A percentile compares a stretch with the other conserved stretches of the same genome.
phyloP scores from a whole-genome alignment of 2,888 invertebrate species.

The Xylophagus ater region DNA sequence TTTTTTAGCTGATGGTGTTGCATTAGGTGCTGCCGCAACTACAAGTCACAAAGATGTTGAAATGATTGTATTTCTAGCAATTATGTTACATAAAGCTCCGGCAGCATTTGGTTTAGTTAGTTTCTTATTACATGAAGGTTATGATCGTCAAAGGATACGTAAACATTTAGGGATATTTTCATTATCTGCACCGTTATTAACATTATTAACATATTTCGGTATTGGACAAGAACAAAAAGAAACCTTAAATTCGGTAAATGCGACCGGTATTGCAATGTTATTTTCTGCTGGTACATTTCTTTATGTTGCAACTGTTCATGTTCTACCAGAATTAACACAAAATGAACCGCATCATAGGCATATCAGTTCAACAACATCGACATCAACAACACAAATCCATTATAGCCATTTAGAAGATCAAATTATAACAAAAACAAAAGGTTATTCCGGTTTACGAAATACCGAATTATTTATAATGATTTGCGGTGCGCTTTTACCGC shows the following conservation, averaged over 20 bases:
- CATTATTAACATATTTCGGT: slow-evolving; percentile 84
- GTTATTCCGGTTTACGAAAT: slow-evolving; percentile 49
- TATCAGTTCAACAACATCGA: slow-evolving; percentile 15
- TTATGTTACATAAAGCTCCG: slow-evolving; percentile 98
- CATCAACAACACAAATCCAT: slow-evolving; percentile 25
- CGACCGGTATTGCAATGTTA: slow-evolving; percentile 93
- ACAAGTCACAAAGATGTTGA: slow-evolving; percentile 94
- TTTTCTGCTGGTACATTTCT: slow-evolving; percentile 98
- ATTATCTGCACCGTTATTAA: slow-evolving; percentile 78
- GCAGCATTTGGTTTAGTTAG: slow-evolving; percentile 97
- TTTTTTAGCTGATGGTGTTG: slow-evolving; percentile 81
- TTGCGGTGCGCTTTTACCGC: slow-evolving; percentile 76
- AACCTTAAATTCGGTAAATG: slow-evolving; percentile 76
- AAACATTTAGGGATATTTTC: slow-evolving; percentile 88
- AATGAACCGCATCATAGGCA: slow-evolving; percentile 39
- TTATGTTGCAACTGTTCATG: slow-evolving; percentile 97
- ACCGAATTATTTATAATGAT: slow-evolving; percentile 75
- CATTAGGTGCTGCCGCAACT: slow-evolving; percentile 94
- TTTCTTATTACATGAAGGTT: slow-evolving; percentile 89
- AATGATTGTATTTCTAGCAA: slow-evolving; percentile 94
- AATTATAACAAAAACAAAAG: slow-evolving; percentile 24
- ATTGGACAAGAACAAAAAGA: slow-evolving; percentile 91
- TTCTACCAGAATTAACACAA: slow-evolving; percentile 83
- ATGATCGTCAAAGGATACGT: slow-evolving; percentile 74
- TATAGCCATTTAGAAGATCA: slow-evolving; percentile 25